Base-by-base conservation (phyloP, 2,797 vertebrate species). In the Phylloscopus collybita region DNA sequence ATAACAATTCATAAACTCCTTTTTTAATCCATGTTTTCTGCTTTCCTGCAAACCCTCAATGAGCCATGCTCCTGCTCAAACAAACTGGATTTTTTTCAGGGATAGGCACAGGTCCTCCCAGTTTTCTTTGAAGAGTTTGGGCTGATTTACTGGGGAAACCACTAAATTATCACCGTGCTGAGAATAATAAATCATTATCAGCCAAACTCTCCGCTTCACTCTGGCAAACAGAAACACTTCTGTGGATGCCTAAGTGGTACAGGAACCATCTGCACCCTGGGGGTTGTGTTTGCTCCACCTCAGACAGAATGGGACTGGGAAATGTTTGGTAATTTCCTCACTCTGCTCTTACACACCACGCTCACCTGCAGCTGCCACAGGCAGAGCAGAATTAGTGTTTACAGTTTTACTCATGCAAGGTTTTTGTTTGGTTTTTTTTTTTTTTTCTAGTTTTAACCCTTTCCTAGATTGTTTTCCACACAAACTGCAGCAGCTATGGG, bases 231-330 rank as follows among this genome's bases (percentile, higher is more conserved):
- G 82, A 86, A 96, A 73, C 53, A 84, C 72, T 96, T 94, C 69
- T 75, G 20, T 38, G 73, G 85, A 92, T 72, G 91, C 80, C 54
- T 49, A 30, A 90, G 88, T 34, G 85, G 60, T 56, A 62, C 93
- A 95, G 95, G 92, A 95, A 94, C 87, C 89, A 94, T 88, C 92
- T 94, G 95, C 91, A 88, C 88, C 93, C 87, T 19, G 5, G 65
- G 75, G 62, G 60, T 10, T 14, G 70, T 4, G 20, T 80, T 88
- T 93, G 89, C 89, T 94, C 80, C 59, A 11, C 32, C 80, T 49
- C 89, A 78, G 74, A 13, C 79, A 74, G 90, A 92, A 71, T 2
- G 3, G 80, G 66, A 22, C 29, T 86, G 93, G 93, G 92, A 97
- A 95, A 81, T 53, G 80, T 91, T 83, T 57, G 92, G 86, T 81